Evolutionary conservation across 2,888 invertebrate species (phyloP).

Genomic region (Cheilosia grossa): DNA sequence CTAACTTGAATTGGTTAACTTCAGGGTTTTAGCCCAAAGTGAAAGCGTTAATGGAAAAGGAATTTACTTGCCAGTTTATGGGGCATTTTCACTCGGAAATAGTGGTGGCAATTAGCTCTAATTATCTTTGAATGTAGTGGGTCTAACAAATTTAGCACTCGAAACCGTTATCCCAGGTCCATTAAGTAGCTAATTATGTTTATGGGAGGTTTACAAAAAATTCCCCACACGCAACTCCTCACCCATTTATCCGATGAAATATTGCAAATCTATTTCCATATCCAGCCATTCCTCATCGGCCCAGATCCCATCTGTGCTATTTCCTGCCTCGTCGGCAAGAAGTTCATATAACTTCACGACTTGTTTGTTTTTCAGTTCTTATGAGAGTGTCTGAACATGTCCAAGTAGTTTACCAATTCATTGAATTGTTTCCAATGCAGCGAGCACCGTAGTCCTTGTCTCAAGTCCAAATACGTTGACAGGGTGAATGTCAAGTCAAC

Average conservation of each 20-base stretch:
- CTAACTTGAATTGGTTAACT: background rate
- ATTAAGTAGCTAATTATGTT: too few relatives aligned
- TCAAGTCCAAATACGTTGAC: conserved; percentile 50
- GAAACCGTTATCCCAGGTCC: background rate
- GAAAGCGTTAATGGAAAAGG: background rate
- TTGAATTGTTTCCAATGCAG: conserved; percentile 11
- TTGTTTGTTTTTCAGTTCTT: conserved; percentile 12
- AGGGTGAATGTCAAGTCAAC: conserved; percentile 54
- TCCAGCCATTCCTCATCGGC: conserved; percentile 2
- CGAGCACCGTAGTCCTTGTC: conserved; percentile 34
- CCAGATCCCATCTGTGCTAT: conserved; percentile 37
- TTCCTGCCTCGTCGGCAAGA: conserved; percentile 36
- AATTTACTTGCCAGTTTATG: background rate
- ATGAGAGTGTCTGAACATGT: conserved; percentile 15
- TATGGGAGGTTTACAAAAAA: background rate
- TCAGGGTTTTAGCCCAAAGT: background rate
- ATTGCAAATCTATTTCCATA: conserved; percentile 37
- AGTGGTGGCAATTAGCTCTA: background rate
- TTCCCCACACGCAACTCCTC: background rate
- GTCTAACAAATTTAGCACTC: background rate
- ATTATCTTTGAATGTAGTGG: background rate
- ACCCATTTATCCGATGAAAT: background rate
- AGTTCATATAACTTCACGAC: conserved; percentile 1
- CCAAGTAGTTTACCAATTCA: background rate
- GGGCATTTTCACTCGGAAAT: background rate